Base-by-base conservation (phyloP, 2,888 invertebrate species). In the Myopa tessellatipennis region DNA sequence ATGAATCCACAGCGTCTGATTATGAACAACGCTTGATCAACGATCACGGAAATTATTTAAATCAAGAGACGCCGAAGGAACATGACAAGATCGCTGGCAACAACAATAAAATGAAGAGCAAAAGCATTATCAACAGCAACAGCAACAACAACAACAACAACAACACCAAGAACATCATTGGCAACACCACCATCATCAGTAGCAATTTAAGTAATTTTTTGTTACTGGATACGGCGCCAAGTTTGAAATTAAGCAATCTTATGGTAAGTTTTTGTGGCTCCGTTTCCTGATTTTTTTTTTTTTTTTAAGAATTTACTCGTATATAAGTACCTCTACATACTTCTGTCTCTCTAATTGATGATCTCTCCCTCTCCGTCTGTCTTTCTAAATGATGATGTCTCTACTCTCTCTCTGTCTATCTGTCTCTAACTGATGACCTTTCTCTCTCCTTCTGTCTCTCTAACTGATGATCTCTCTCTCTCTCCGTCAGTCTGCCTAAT, bases 211-310 rank as follows among this genome's bases (percentile, higher is more conserved):
- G 81, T 76, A 79, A 87, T 84, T 86, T 85, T 82, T 83, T 81
- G 77, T 79, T 88, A 82, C 85, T 87, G 82, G 86, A 87, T 83
- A 87, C 88, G 79, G 86, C 87, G 82, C 89, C 89, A 77, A 89
- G 89, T 81, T 83, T 88, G 79, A 89, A 89, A 87, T 87, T 89
- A 83, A 89, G 89, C 83, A 88, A 89, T 85, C 87, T 89, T 83
- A 89, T 89, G 89, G 89, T 89, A 86, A 88, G 88, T 86, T 80
- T 80, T 71, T 67, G 34, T 34, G 45, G 10, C 6, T 6, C 45
- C 7, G 7, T 45, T 45, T 45, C 10, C 45, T 45, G 10, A 45
- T 45, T 1, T 65, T 8, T 14, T 4, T 36, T 38, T 65, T 36
- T 38, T 34, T 60, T 14, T 60, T 60, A n/a, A 60, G 45, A 45